These are phyloP conservation scores for Lipophrys pholis DNA, from an alignment of 2,113 vertebrate species.

Conservation along the genomic window DNA sequence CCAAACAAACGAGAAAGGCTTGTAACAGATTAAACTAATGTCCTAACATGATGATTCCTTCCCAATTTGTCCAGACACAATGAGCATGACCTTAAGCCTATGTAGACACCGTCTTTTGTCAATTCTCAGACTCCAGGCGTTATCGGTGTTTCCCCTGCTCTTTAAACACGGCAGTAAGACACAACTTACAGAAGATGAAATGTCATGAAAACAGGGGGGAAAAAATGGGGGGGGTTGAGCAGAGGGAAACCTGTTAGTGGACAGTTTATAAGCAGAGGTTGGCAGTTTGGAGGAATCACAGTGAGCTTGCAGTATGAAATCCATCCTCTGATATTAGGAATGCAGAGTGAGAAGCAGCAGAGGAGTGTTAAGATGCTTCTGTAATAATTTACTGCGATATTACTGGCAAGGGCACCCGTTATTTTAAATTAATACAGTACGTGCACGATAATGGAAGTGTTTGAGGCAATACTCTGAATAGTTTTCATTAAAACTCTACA, in stretches of 20 bases:
- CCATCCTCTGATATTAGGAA: slow-evolving; percentile 25
- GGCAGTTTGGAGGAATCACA: neutral
- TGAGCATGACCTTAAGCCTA: slow-evolving; percentile 18
- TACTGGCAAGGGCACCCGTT: neutral
- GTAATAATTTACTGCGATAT: slow-evolving; percentile 26
- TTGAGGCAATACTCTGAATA: neutral
- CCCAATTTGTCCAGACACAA: slow-evolving; percentile 10
- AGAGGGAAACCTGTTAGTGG: slow-evolving; percentile 6
- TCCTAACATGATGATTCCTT: no score
- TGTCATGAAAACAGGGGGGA: slow-evolving; percentile 1
- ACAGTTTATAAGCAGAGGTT: slow-evolving; percentile 5
- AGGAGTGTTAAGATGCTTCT: slow-evolving; percentile 30
- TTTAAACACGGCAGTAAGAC: slow-evolving; percentile 25
- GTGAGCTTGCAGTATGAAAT: slow-evolving; percentile 11
- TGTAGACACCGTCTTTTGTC: slow-evolving; percentile 29
- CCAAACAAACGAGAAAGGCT: no score
- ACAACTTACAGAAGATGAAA: slow-evolving; percentile 30
- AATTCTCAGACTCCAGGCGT: slow-evolving; percentile 26
- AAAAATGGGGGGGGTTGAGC: neutral
- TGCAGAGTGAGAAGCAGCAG: slow-evolving; percentile 25
- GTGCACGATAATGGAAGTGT: neutral
- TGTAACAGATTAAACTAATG: no score
- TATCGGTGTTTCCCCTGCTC: slow-evolving; percentile 22
- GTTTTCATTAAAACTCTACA: slow-evolving; percentile 7
- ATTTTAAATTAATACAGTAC: slow-evolving; percentile 8